These are phyloP conservation scores for Aldrovandia affinis DNA, from an alignment of 2,797 vertebrate species.

Conservation along the genomic window DNA sequence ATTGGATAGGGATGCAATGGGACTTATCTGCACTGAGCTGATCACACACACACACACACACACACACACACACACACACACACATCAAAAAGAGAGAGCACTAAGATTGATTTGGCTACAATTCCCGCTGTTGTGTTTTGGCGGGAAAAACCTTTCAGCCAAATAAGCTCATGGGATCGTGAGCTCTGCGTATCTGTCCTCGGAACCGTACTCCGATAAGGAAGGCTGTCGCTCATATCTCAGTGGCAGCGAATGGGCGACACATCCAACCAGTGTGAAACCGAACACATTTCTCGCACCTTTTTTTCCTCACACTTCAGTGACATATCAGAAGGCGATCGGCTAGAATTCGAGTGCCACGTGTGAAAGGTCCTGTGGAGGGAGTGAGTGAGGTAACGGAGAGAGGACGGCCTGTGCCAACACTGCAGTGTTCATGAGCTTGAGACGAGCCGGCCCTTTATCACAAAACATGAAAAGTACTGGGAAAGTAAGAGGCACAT, in stretches of 20 bases:
- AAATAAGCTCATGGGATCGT: neutral
- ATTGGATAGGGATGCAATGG: neutral
- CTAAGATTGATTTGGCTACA: neutral
- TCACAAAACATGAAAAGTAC: slow-evolving; percentile 10
- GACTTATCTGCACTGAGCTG: neutral
- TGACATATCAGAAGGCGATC: neutral
- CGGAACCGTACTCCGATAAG: neutral
- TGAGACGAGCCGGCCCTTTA: neutral
- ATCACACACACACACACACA: too few relatives aligned
- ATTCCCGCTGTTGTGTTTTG: neutral
- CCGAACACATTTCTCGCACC: neutral
- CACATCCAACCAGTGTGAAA: neutral
- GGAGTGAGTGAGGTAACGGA: neutral
- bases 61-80: too few relatives aligned
- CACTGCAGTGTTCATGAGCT: neutral
- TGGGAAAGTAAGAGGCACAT: neutral
- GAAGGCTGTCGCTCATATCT: neutral
- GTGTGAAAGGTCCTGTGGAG: neutral
- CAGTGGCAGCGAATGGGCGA: neutral
- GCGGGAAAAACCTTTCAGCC: neutral
- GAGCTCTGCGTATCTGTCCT: neutral
- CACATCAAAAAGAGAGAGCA: neutral
- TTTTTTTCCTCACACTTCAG: neutral
- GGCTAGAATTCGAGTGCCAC: neutral
- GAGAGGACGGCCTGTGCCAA: neutral